Percentiles rank a stretch among this genome's conserved stretches.
These are phyloP conservation scores for Suillia variegata DNA, from an alignment of 2,888 invertebrate genomes.

Conservation along the genomic window DNA sequence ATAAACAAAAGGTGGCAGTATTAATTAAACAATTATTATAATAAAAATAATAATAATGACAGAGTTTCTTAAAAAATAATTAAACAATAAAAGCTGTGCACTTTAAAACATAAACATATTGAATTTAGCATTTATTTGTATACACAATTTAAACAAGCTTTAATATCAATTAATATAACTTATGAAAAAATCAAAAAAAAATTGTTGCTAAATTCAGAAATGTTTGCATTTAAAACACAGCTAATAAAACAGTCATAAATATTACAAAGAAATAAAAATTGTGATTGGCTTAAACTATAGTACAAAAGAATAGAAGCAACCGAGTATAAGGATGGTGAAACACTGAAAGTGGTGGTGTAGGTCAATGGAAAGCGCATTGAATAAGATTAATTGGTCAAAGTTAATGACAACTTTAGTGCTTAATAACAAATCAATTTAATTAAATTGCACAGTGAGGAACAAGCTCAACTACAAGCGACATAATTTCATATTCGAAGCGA, in stretches of 20 bases:
- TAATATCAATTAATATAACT: too few relatives aligned
- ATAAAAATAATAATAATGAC: slow-evolving; percentile 10
- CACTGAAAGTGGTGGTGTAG: not conserved
- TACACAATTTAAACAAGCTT: too few relatives aligned
- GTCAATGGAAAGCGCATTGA: not conserved
- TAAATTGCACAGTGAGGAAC: too few relatives aligned
- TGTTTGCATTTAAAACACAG: too few relatives aligned
- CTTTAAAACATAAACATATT: too few relatives aligned
- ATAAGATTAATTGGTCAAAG: not conserved
- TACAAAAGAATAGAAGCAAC: not conserved
- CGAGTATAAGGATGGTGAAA: not conserved
- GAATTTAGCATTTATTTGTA: too few relatives aligned
- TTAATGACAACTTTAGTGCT: not conserved
- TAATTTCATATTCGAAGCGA: not conserved
- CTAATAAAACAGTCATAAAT: too few relatives aligned
- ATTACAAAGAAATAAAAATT: not conserved
- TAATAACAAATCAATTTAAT: slow-evolving; percentile 17
- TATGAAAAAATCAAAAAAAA: too few relatives aligned
- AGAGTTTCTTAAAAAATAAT: not conserved
- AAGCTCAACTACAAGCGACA: slow-evolving; percentile 11
- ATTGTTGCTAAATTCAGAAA: too few relatives aligned
- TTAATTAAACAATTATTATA: too few relatives aligned
- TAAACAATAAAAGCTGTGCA: too few relatives aligned
- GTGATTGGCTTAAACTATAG: not conserved
- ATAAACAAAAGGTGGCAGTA: too few relatives aligned